Percentiles rank a stretch among this genome's conserved stretches.
phyloP scores from a whole-genome alignment of 2,113 vertebrate species.

The Ivindomyrus marchei region DNA sequence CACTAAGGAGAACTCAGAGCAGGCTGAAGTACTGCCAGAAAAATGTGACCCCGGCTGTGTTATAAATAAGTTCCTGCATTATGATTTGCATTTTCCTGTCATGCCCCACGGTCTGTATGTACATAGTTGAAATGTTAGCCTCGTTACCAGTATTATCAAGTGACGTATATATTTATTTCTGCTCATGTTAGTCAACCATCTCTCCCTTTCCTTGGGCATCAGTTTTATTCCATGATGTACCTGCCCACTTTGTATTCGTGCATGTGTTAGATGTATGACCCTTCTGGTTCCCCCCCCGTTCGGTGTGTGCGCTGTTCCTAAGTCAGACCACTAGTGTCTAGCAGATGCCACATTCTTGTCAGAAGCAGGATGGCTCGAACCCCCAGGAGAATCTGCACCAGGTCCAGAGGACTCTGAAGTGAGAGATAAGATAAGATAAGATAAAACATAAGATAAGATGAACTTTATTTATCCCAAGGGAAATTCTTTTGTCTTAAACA shows the following conservation, averaged over 20 bases:
- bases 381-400: not conserved
- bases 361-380: not conserved
- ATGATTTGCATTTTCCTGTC: no score
- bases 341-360: not conserved
- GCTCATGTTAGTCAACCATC: not conserved
- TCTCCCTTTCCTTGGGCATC: no score
- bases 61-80: no score
- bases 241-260: not conserved
- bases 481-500: no score
- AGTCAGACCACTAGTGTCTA: not conserved
- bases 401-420: not conserved
- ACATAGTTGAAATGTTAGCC: no score
- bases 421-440: not conserved
- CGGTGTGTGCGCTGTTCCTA: not conserved
- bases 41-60: no score
- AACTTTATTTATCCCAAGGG: no score
- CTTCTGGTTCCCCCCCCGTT: no score
- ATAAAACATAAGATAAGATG: no score
- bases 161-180: not conserved
- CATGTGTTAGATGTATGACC: not conserved
- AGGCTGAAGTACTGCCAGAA: no score
- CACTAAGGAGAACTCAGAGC: no score
- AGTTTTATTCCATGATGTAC: not conserved
- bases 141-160: not conserved
- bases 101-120: no score